Base-by-base conservation (phyloP, 2,888 invertebrate genomes). In the Pimpla rufipes region DNA sequence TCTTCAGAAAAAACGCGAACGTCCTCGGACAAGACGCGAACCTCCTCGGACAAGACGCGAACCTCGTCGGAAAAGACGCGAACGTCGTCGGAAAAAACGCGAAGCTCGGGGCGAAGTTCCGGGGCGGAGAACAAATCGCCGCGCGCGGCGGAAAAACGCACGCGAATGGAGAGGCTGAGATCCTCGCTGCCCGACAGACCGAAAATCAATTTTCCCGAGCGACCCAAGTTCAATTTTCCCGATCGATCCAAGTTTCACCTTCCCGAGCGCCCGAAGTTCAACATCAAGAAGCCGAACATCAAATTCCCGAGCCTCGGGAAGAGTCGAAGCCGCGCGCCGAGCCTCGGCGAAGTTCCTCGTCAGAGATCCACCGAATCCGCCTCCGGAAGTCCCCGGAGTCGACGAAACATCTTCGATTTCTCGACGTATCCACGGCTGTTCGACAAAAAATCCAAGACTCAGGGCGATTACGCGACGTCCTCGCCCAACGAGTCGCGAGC, bases 341-440 rank as follows among this genome's bases (percentile, higher is more conserved):
- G 92, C 18, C 85, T 92, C 75, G 91, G 81, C 4, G 87, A 88
- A 13, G 87, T 93, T 70, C 88, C 91, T 75, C 93, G 93, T 88
- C 93, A 93, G 85, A 90, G 92, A 77, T 94, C 94, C 74, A 95
- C 95, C 57, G 94, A 95, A 87, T 94, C 94, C 7, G 93, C 94
- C 42, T 93, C 93, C 29, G 94, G 94, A 64, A 94, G 94, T 57
- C 94, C 93, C 23, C 94, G 94, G 64, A 94, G 94, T 57, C 94
- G 94, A 64, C 95, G 95, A 88, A 95, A 95, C 87, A 94, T 95
- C 85, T 96, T 97, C 90, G 96, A 97, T 92, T 96, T 96, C 85
- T 95, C 96, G 87, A 97, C 97, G 0, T 97, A 96, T 91, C 97
- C 97, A 0, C 95, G 97, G 87, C 94, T 97, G 52, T 94, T 94